These are phyloP conservation scores for Yponomeuta plumbellus DNA, from an alignment of 2,888 invertebrate species.

Conservation along the genomic window DNA sequence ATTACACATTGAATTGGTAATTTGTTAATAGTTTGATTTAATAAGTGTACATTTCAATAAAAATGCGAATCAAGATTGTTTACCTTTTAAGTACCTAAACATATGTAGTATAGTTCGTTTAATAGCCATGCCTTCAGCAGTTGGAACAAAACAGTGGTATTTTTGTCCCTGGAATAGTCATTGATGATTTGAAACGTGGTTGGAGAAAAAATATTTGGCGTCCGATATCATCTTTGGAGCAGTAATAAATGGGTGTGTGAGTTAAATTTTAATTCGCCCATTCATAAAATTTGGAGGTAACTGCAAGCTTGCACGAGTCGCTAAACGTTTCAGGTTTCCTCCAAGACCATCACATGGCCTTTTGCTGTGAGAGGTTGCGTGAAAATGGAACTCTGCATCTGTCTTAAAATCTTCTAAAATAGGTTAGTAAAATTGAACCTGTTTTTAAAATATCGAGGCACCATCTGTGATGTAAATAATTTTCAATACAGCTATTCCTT, in stretches of 20 bases:
- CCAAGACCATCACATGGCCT: conserved; percentile 19
- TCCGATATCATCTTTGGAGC: conserved; percentile 21
- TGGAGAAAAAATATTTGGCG: conserved; percentile 20
- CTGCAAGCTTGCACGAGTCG: not conserved
- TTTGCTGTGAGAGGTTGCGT: conserved; percentile 23
- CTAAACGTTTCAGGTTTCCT: no score
- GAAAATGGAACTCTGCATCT: conserved; percentile 23
- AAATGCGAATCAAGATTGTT: no score
- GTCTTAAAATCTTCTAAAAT: conserved; percentile 21
- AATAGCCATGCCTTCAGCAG: no score
- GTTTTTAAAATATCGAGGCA: conserved; percentile 26
- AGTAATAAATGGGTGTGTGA: conserved; percentile 20
- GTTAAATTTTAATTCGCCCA: conserved; percentile 22
- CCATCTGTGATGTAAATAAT: conserved; percentile 23
- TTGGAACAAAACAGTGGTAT: no score
- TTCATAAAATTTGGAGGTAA: conserved; percentile 22
- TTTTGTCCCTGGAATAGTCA: conserved; percentile 16
- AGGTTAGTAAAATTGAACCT: conserved; percentile 23
- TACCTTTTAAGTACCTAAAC: no score
- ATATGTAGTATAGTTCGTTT: no score
- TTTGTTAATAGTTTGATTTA: no score
- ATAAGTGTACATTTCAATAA: no score
- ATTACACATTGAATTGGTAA: no score
- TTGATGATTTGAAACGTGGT: conserved; percentile 19
- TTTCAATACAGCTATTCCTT: conserved; percentile 18